These are phyloP conservation scores for Horisme vitalbata DNA, from an alignment of 2,888 invertebrate species.

Conservation along the genomic window DNA sequence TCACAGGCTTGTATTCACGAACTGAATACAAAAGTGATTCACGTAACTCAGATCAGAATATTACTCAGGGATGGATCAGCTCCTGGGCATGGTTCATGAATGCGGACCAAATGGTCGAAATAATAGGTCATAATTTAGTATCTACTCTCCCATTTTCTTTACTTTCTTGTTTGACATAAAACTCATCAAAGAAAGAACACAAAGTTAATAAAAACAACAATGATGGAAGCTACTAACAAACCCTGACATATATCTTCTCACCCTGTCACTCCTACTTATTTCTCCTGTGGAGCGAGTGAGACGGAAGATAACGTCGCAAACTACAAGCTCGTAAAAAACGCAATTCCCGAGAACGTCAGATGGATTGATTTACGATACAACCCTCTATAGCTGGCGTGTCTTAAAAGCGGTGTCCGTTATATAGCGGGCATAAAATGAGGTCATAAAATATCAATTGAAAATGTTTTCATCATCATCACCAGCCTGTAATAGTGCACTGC, in stretches of 20 bases:
- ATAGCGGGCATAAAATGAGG: neutral
- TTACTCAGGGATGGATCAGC: no score
- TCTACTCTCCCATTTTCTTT: no score
- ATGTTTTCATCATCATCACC: no score
- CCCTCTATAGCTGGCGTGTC: slow-evolving; percentile 45
- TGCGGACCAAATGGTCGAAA: no score
- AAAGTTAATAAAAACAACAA: slow-evolving; percentile 17
- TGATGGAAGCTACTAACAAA: slow-evolving; percentile 12
- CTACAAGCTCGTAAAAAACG: slow-evolving; percentile 52
- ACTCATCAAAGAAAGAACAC: slow-evolving; percentile 13
- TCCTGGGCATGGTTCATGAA: no score
- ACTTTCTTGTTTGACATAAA: slow-evolving; percentile 1
- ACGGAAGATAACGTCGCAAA: slow-evolving; percentile 13
- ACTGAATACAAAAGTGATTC: no score
- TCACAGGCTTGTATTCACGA: no score
- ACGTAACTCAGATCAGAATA: no score
- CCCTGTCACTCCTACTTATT: slow-evolving; percentile 5
- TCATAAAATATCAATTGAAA: no score
- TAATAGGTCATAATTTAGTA: no score
- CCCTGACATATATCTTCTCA: slow-evolving; percentile 6
- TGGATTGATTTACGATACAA: slow-evolving; percentile 68
- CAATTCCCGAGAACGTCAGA: slow-evolving; percentile 58
- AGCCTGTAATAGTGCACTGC: no score
- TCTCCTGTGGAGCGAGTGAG: slow-evolving; percentile 8
- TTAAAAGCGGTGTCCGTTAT: slow-evolving; percentile 3